Percentiles rank a stretch among this genome's conserved stretches.
Conservation (phyloP, 2,888 invertebrate genomes). For the Torymus auratus region DNA sequence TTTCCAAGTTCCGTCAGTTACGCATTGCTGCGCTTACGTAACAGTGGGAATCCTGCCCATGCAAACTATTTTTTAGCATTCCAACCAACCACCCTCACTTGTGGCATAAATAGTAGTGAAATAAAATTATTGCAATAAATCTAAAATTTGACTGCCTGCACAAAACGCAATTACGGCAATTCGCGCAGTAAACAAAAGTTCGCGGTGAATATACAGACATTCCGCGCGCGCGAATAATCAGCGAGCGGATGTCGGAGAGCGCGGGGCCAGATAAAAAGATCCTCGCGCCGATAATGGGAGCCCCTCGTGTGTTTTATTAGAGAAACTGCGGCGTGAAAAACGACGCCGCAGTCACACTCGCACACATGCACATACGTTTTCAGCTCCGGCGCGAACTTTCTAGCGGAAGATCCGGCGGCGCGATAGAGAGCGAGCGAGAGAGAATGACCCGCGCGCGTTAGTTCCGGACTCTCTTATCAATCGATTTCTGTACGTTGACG, state of each 20-base stretch:
- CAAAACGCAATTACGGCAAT: no score
- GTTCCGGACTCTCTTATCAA: conserved; percentile 34
- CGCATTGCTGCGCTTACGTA: no score
- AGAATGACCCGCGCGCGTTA: background rate
- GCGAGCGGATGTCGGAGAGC: conserved; percentile 16
- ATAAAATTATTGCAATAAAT: no score
- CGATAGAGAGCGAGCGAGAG: background rate
- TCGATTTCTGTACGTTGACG: conserved; percentile 30
- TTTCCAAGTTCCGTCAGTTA: no score
- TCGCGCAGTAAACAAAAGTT: no score
- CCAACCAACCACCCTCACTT: no score
- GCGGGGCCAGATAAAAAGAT: conserved; percentile 30
- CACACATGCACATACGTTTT: background rate
- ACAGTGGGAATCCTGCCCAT: no score
- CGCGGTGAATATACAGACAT: no score
- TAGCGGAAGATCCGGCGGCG: conserved; percentile 1
- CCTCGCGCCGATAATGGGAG: conserved; percentile 20
- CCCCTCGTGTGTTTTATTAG: background rate
- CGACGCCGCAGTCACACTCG: background rate
- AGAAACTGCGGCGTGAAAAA: conserved; percentile 4
- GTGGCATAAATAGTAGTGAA: no score
- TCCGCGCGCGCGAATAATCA: conserved; percentile 18
- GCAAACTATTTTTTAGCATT: no score
- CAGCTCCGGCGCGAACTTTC: conserved; percentile 20
- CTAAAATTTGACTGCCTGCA: no score